Percentiles rank a stretch among this genome's conserved stretches.
Evolutionary conservation across 2,888 invertebrate species (phyloP).

Genomic region (Orthosia incerta): DNA sequence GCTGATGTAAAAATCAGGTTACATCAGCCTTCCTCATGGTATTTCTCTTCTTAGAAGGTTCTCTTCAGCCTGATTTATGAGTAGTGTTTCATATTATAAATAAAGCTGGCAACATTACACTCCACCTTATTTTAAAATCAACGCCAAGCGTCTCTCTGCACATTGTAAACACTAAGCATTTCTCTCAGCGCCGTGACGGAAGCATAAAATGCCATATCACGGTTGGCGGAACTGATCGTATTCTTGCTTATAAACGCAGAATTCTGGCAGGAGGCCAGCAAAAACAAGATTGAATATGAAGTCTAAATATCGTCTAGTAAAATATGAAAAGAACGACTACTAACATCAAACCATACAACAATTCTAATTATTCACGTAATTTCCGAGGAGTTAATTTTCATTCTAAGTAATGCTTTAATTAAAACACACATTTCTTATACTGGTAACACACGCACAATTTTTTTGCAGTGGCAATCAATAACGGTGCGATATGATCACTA

Average conservation of each 20-base stretch:
- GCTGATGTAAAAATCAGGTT: too few relatives aligned
- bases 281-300: slow-evolving; percentile 52
- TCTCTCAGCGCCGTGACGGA: slow-evolving; percentile 45
- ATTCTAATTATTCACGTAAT: slow-evolving; percentile 48
- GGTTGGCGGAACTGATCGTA: slow-evolving; percentile 51
- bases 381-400: slow-evolving; percentile 37
- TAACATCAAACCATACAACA: neutral
- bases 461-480: slow-evolving; percentile 63
- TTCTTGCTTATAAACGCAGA: slow-evolving; percentile 56
- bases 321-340: slow-evolving; percentile 19
- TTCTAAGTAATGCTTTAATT: slow-evolving; percentile 33
- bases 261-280: slow-evolving; percentile 52
- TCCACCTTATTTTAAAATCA: neutral
- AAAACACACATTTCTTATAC: slow-evolving; percentile 50
- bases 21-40: neutral
- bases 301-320: slow-evolving; percentile 31
- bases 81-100: too few relatives aligned
- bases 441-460: slow-evolving; percentile 53
- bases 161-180: slow-evolving; percentile 51
- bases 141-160: slow-evolving; percentile 8
- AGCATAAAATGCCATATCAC: slow-evolving; percentile 58
- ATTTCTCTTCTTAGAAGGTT: too few relatives aligned
- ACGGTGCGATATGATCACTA: slow-evolving; percentile 53
- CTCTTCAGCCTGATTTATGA: too few relatives aligned
- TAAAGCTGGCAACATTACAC: neutral